A percentile compares a stretch with the other conserved stretches of the same genome.
These are phyloP conservation scores for Tangara arthus DNA, from an alignment of 2,797 vertebrate genomes.

Conservation along the genomic window DNA sequence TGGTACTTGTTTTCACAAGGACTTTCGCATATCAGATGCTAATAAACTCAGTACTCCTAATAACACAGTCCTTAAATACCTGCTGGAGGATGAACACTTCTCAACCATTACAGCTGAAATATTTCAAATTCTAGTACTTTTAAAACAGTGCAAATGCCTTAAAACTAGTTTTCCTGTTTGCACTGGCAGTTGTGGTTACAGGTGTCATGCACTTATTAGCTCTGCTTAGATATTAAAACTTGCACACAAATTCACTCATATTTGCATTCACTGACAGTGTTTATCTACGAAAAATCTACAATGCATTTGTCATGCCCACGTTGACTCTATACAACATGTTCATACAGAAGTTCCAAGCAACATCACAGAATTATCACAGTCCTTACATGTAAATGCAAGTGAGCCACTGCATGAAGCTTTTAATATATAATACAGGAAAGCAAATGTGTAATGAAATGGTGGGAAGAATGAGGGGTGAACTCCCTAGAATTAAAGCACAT, in stretches of 20 bases:
- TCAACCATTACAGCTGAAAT: not conserved
- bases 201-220: not conserved
- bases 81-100: not conserved
- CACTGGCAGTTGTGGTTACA: constrained; percentile 34
- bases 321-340: constrained; percentile 44
- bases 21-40: not conserved
- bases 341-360: constrained; percentile 42
- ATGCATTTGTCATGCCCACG: constrained; percentile 14
- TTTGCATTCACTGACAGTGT: constrained; percentile 23
- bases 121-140: constrained; percentile 3
- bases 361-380: constrained; percentile 37
- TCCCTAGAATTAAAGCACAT: constrained; percentile 23
- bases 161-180: not conserved
- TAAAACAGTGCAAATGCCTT: constrained; percentile 13
- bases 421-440: constrained; percentile 16
- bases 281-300: constrained; percentile 52
- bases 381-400: constrained; percentile 44
- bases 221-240: constrained; percentile 39
- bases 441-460: constrained; percentile 26
- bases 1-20: not conserved
- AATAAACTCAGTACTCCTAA: constrained; percentile 1
- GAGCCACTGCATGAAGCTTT: constrained; percentile 19
- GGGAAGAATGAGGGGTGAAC: constrained; percentile 36
- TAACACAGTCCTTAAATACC: constrained; percentile 11
- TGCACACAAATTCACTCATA: not conserved